Evolutionary conservation across 2,888 invertebrate species (phyloP), one percentile per base, ranked within the genome.

Genomic region (Thyatira batis): DNA sequence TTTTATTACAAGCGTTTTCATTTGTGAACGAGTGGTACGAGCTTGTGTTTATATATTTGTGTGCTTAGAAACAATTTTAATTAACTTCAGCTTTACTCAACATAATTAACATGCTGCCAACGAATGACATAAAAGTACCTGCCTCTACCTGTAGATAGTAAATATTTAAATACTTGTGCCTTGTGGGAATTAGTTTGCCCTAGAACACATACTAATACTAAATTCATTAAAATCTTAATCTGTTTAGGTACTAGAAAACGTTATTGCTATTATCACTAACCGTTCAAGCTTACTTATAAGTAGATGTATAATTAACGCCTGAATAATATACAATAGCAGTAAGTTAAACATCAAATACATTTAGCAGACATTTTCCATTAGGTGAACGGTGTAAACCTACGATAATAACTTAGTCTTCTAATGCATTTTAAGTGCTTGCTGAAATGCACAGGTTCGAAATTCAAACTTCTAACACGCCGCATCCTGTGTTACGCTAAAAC

Each of bases 1-100:
- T 82, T 82, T 78, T 80, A 78, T 82, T 75, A 78, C 70, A 52
- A 61, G 61, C 63, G 68, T 70, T 73, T 63, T 69, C 67, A 67
- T 48, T 48, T 48, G 27, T 11, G 63, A 69, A 63, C 57, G 58
- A 60, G 52, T 45, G 50, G 21, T 52, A 25, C 8, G 39, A 17
- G 17, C 39, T 39, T 39, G 13, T 45, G 53, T 45, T 51, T 13
- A 25, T 23, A 25, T 23, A 13, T 13, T 46, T 46, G 25, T 27
- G 48, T 27, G 17, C 9, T 48, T 27, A 6, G 20, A 13, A 27
- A 10, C 48, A 27, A 17, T 13, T 27, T 27, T 27, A n/a, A 39
- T 39, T 39, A 39, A 8, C n/a, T 39, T 39, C 39, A 17, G 39
- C 39, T 39, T 39, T 39, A 23, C 39, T 6, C 6, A 39, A 39